A percentile compares a stretch with the other conserved stretches of the same genome.
These are phyloP conservation scores for Diglossa cyanea DNA, from an alignment of 2,797 vertebrate species.

Conservation along the genomic window DNA sequence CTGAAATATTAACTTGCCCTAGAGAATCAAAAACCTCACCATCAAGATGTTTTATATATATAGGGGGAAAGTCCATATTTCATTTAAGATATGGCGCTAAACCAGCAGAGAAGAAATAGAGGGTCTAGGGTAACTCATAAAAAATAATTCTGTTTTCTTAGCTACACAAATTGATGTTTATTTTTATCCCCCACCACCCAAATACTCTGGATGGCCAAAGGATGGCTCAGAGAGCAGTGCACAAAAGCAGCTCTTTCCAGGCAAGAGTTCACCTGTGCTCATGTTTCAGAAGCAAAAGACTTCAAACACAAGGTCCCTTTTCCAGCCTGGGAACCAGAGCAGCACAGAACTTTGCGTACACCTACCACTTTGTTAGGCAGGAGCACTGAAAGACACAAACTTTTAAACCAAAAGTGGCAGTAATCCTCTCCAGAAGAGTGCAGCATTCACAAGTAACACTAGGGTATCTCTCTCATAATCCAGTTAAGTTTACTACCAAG, in stretches of 20 bases:
- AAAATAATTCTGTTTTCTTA: background rate
- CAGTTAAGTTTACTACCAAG: background rate
- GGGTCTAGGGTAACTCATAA: background rate
- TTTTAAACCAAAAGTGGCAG: background rate
- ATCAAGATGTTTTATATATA: background rate
- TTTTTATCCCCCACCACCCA: background rate
- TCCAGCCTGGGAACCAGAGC: background rate
- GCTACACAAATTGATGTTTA: background rate
- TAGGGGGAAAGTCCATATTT: background rate
- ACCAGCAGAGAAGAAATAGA: background rate
- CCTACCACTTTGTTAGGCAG: too few species aligned
- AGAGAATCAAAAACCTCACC: background rate
- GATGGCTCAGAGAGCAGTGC: background rate
- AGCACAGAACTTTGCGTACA: background rate
- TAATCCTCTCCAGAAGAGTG: background rate
- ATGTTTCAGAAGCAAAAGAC: background rate
- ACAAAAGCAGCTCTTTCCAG: background rate
- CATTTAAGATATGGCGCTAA: background rate
- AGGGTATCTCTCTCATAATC: background rate
- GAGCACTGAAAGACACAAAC: background rate
- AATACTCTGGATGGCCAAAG: background rate
- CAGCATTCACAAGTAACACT: background rate
- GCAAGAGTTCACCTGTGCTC: background rate
- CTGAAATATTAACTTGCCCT: background rate
- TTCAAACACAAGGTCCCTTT: background rate